Base-by-base conservation (phyloP, 92 coral and sea anemone genomes). In the Siderastrea radians region DNA sequence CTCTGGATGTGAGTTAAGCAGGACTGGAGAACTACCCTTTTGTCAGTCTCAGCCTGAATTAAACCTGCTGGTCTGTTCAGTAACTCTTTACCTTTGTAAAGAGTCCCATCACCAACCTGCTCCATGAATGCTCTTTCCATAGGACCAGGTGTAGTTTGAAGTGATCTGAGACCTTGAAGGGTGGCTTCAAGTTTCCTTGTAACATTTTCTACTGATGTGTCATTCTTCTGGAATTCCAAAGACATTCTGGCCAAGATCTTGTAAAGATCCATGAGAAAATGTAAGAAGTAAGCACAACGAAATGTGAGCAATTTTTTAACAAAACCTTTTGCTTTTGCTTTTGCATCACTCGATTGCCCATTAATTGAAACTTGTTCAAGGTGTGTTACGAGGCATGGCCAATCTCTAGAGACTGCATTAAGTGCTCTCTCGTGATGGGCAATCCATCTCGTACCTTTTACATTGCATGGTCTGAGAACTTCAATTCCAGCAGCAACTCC, bases 201-300 rank as follows among this genome's bases (percentile, higher is more conserved):
- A 62, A 82, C 78, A 76, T 72, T 85, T 76, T 85, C 89, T 59
- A 68, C 64, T 85, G 89, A 75, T 75, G 83, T 85, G 53, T 85
- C 83, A 75, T 85, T 85, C 67, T 75, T 76, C 82, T 76, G 83
- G 79, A 85, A 77, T 55, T 75, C 82, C 62, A 85, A 57, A 76
- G 82, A 75, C 49, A 85, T 66, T 85, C 81, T 75, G 49, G 75
- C 57, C 83, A 85, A 74, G 63, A 75, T 60, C 89, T 85, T 85
- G 89, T 75, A 85, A 76, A 75, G 82, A 66, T 75, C 82, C 89
- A 85, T 45, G 82, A 85, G 89, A 85, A 85, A 85, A 85, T 85
- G 81, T 38, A 69, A 17, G 49, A 85, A 85, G 60, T 75, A 60
- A 55, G 68, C 89, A 72, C 60, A 84, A 58, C 82, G 81, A 69